A percentile compares a stretch with the other conserved stretches of the same genome.
These are phyloP conservation scores for Napeogenes sylphis DNA, from an alignment of 2,888 invertebrate species.

Conservation along the genomic window DNA sequence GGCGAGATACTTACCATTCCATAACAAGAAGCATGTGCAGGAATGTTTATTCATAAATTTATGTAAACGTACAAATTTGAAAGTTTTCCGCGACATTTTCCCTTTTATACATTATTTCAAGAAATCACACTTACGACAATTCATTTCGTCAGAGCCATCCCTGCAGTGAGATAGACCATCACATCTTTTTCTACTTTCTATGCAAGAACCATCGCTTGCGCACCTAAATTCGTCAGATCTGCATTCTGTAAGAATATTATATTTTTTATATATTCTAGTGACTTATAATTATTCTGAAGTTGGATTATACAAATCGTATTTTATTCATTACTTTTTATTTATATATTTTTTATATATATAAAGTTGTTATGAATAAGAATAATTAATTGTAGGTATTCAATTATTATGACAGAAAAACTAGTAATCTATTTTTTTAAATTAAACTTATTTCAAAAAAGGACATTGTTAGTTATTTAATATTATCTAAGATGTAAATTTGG, in stretches of 20 bases:
- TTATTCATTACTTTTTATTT: too few relatives aligned
- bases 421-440: too few relatives aligned
- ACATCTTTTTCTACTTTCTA: conserved; percentile 75
- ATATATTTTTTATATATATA: background rate
- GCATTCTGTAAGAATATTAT: conserved; percentile 44
- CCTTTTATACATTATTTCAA: too few relatives aligned
- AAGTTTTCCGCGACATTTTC: background rate
- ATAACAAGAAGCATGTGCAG: conserved; percentile 48
- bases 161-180: conserved; percentile 73
- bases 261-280: background rate
- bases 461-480: too few relatives aligned
- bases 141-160: conserved; percentile 80
- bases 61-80: background rate
- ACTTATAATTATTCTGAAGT: background rate
- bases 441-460: too few relatives aligned
- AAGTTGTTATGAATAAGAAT: too few relatives aligned
- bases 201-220: conserved; percentile 78
- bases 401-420: background rate
- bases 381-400: background rate
- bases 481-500: too few relatives aligned
- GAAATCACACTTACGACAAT: conserved; percentile 51
- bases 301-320: too few relatives aligned
- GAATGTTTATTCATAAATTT: conserved; percentile 25
- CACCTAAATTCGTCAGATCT: conserved; percentile 78
- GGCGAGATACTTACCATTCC: conserved; percentile 58